Evolutionary conservation across 2,888 invertebrate species (phyloP), one percentile per base, ranked within the genome.

Genomic region (Eudemis profundana): DNA sequence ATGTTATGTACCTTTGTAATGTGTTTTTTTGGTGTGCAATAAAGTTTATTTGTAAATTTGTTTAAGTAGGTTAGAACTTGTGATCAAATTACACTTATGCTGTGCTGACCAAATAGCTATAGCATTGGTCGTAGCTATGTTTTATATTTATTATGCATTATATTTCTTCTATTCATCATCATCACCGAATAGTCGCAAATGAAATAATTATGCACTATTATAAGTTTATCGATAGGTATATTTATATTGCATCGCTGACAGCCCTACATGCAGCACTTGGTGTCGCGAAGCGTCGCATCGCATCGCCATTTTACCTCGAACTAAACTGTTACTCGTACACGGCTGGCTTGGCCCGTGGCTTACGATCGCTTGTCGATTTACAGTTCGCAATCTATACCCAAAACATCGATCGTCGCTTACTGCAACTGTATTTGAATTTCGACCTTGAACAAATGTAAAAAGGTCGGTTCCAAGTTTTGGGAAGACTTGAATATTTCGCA

Each of bases 271-370:
- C 27, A 4, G 46, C n/a, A 46, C 17, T 14, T 10, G 8, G 21
- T 12, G 14, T 44, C 40, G n/a, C 46, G 14, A 36, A 68, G 69
- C 68, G 70, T 61, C 66, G 70, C 49, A 72, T 67, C 67, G 72
- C 67, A 68, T 67, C 77, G 79, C 80, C 76, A 78, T 80, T 83
- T 83, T 74, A 75, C 73, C 68, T 71, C 70, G 70, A 19, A 74
- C 75, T 79, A 78, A 83, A 82, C 78, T 79, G 83, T 83, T 80
- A 79, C 76, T 76, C 76, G 80, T 84, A 82, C 83, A 87, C 77
- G 84, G 83, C 80, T 84, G 79, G 83, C 78, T 85, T 74, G 73
- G 71, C 73, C 71, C 72, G 69, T 68, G 73, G 73, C 74, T 75
- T 74, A 75, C 72, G 72, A 70, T 70, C 72, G 71, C 68, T 66